These are phyloP conservation scores for Hyppa rectilinea DNA, from an alignment of 2,888 invertebrate species.

Conservation along the genomic window DNA sequence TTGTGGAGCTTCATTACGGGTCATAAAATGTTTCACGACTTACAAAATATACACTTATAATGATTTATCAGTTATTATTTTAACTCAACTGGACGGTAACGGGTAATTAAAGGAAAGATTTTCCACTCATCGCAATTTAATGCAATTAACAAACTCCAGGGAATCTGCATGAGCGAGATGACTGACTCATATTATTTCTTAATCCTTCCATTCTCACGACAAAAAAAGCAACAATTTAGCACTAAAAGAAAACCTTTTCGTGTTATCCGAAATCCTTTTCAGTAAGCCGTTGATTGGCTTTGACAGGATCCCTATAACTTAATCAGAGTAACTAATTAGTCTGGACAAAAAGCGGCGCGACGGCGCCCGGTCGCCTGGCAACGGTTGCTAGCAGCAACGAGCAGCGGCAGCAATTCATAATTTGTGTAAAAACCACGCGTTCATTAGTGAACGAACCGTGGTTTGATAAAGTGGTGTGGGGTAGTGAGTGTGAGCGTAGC, in stretches of 20 bases:
- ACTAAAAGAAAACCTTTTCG: constrained; percentile 4
- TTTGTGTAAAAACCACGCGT: constrained; percentile 61
- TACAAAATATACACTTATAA: not conserved
- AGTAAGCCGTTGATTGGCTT: constrained; percentile 46
- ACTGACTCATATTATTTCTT: not conserved
- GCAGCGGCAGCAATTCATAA: constrained; percentile 54
- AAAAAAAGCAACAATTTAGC: not conserved
- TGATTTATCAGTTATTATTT: not conserved
- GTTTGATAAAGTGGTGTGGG: constrained; percentile 38
- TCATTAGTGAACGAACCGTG: constrained; percentile 58
- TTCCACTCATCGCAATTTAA: not conserved
- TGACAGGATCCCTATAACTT: constrained; percentile 47
- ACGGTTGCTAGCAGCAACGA: constrained; percentile 27
- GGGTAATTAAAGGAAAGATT: no score
- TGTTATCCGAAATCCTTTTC: constrained; percentile 33
- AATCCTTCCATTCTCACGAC: not conserved
- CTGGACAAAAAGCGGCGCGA: constrained; percentile 44
- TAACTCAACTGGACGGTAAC: not conserved
- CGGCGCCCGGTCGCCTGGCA: constrained; percentile 20
- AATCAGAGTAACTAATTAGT: constrained; percentile 59
- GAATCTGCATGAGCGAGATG: not conserved
- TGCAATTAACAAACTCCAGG: not conserved
- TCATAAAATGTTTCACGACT: not conserved
- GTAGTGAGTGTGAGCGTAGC: not conserved
- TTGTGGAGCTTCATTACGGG: not conserved